These are phyloP conservation scores for Eristalinus sepulchralis DNA, from an alignment of 2,888 invertebrate genomes.

Conservation along the genomic window DNA sequence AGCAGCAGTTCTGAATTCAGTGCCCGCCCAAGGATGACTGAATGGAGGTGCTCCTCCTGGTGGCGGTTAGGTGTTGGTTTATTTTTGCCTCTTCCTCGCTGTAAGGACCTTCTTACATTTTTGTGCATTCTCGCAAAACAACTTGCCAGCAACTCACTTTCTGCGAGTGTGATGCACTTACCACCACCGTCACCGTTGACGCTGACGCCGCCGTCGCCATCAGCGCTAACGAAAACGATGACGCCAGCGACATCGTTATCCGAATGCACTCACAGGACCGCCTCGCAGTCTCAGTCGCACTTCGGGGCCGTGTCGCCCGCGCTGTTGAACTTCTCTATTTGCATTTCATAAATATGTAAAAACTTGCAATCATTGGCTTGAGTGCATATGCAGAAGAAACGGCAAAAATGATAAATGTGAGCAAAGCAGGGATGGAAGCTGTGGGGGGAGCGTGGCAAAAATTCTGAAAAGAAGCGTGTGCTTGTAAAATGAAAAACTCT, in stretches of 20 bases:
- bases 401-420: conserved; percentile 18
- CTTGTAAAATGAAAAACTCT: conserved; percentile 46
- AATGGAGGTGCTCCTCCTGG: not conserved
- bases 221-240: not conserved
- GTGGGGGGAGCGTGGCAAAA: conserved; percentile 36
- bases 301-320: not conserved
- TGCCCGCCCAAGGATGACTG: not conserved
- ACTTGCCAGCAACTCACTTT: conserved; percentile 3
- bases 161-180: not conserved
- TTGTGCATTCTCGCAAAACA: conserved; percentile 28
- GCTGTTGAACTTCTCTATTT: conserved; percentile 33
- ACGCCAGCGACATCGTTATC: conserved; percentile 27
- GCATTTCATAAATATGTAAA: conserved; percentile 68
- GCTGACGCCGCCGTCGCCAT: not conserved
- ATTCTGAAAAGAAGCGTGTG: not conserved
- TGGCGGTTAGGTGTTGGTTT: conserved; percentile 5
- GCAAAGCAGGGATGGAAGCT: not conserved
- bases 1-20: not conserved
- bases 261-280: conserved; percentile 37
- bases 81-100: conserved; percentile 14
- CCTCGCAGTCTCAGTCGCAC: not conserved
- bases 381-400: conserved; percentile 37
- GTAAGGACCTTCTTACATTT: conserved; percentile 45
- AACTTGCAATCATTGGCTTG: conserved; percentile 69
- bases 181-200: not conserved